Evolutionary conservation across 2,113 vertebrate genomes (phyloP).

Genomic region (Holacanthus passer): DNA sequence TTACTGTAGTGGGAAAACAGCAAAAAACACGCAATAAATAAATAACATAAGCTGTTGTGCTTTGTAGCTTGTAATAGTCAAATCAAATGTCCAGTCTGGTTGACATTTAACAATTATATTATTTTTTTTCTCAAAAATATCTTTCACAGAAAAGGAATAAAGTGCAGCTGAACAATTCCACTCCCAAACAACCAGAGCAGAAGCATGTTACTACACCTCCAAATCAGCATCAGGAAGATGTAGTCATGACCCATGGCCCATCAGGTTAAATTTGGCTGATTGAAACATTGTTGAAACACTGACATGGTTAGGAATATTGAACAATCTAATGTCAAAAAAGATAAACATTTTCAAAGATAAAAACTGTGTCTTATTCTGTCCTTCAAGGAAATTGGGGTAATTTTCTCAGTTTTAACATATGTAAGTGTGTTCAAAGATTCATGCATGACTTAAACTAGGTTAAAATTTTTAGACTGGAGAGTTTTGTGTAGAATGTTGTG

Average conservation of each 20-base stretch:
- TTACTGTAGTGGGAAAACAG: neutral
- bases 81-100: neutral
- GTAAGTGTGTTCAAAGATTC: neutral
- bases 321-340: constrained; percentile 16
- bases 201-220: constrained; percentile 1
- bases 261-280: constrained; percentile 44
- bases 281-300: constrained; percentile 53
- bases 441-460: neutral
- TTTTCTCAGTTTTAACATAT: neutral
- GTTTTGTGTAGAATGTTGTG: too few species aligned
- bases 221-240: constrained; percentile 15
- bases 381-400: constrained; percentile 1
- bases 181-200: neutral
- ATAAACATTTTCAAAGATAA: constrained; percentile 13
- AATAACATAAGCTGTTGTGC: neutral
- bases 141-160: neutral
- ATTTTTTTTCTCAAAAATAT: neutral
- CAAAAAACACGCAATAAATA: neutral
- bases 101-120: neutral
- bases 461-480: too few species aligned
- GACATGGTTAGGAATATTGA: constrained; percentile 17
- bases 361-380: neutral
- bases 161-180: neutral
- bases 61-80: neutral
- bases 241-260: neutral